Conservation (phyloP, 1,140 invertebrate species). For the Cephus cinctus region DNA sequence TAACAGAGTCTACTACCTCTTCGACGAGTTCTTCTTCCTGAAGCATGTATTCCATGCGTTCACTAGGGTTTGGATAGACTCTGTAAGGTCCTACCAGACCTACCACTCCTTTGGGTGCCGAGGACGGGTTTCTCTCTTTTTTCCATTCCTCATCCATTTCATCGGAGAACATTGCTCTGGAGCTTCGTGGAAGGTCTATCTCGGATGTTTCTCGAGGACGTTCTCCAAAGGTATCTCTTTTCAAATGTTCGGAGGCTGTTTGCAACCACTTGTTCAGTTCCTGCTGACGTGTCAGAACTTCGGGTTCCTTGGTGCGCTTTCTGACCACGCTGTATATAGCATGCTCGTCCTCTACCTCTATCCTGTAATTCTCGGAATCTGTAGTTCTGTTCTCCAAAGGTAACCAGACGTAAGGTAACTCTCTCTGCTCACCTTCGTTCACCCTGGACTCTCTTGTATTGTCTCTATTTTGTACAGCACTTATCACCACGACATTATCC, state of each 20-base stretch:
- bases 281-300: slow-evolving; percentile 20
- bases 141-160: slow-evolving; percentile 5
- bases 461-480: slow-evolving; percentile 17
- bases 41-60: slow-evolving; percentile 36
- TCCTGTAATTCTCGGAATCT: background rate
- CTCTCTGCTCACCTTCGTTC: background rate
- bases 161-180: background rate
- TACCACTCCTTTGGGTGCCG: slow-evolving; percentile 35
- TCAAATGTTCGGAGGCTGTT: slow-evolving; percentile 16
- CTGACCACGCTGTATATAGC: slow-evolving; percentile 40
- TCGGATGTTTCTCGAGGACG: too few species aligned
- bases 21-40: slow-evolving; percentile 41
- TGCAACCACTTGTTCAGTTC: slow-evolving; percentile 35
- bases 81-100: slow-evolving; percentile 41
- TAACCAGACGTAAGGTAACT: background rate
- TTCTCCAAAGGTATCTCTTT: too few species aligned
- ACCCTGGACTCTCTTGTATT: background rate
- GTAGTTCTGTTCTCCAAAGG: background rate
- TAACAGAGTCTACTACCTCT: slow-evolving; percentile 29
- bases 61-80: slow-evolving; percentile 30
- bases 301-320: slow-evolving; percentile 24
- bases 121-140: slow-evolving; percentile 7
- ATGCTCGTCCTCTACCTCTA: slow-evolving; percentile 21
- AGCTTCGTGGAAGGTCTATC: background rate
- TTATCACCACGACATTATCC: slow-evolving; percentile 26